Conservation (phyloP, 2,888 invertebrate genomes). For the Cybosia mesomella region DNA sequence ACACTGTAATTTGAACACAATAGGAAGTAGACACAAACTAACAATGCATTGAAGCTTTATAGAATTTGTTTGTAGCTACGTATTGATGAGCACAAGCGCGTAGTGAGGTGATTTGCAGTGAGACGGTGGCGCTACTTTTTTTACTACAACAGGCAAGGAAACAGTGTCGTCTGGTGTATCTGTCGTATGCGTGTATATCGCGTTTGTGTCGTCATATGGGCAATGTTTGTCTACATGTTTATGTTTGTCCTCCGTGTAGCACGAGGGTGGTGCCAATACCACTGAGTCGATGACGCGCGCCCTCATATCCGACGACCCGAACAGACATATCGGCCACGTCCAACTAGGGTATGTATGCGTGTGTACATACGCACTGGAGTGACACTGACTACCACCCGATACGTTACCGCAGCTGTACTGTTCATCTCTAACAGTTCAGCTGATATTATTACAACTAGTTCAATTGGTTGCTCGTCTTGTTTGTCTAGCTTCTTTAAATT, state of each 20-base stretch:
- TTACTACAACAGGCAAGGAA: conserved; percentile 84
- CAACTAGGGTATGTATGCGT: conserved; percentile 96
- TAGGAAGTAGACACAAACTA: conserved; percentile 75
- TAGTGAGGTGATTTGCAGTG: conserved; percentile 61
- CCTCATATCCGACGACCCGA: conserved; percentile 97
- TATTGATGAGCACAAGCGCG: conserved; percentile 59
- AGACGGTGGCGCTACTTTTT: conserved; percentile 82
- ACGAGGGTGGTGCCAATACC: conserved; percentile 96
- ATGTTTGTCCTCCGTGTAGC: conserved; percentile 91
- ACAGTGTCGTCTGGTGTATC: conserved; percentile 50
- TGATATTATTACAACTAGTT: conserved; percentile 39
- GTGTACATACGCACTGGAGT: conserved; percentile 79
- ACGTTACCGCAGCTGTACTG: conserved; percentile 39
- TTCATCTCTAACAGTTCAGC: conserved; percentile 46
- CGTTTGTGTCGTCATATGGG: conserved; percentile 73
- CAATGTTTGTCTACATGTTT: conserved; percentile 82
- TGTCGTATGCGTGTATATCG: conserved; percentile 56
- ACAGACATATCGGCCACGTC: conserved; percentile 96
- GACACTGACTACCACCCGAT: conserved; percentile 60
- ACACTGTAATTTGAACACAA: conserved; percentile 77
- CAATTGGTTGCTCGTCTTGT: conserved; percentile 55
- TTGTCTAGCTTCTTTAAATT: conserved; percentile 41
- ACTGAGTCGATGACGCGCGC: conserved; percentile 98
- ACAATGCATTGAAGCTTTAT: conserved; percentile 72
- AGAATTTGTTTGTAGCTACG: conserved; percentile 64